phyloP scores from a whole-genome alignment of 2,888 invertebrate genomes.

The Metellina segmentata region DNA sequence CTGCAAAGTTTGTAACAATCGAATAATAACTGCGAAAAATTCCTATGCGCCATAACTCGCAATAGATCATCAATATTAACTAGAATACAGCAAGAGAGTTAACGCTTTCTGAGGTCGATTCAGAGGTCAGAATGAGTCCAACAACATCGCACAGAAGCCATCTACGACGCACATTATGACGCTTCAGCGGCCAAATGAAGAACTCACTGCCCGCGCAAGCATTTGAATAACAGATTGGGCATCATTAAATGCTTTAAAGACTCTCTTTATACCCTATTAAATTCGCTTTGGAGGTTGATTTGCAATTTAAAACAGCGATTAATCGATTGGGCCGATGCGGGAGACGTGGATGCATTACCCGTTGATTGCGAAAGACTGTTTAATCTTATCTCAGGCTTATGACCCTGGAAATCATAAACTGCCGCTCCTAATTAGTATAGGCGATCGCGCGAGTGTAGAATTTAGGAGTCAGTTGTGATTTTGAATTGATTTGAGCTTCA shows the following conservation, averaged over 20 bases:
- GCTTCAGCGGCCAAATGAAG: slow-evolving; percentile 27
- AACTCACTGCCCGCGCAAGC: slow-evolving; percentile 14
- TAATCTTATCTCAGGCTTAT: not conserved
- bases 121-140: too few species aligned
- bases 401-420: slow-evolving; percentile 21
- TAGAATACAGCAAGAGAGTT: too few species aligned
- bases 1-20: too few species aligned
- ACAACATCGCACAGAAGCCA: not conserved
- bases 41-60: too few species aligned
- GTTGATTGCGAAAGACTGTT: not conserved
- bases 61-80: too few species aligned
- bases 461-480: not conserved
- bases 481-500: not conserved
- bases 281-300: slow-evolving; percentile 20
- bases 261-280: slow-evolving; percentile 52
- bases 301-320: slow-evolving; percentile 61
- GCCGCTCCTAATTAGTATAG: slow-evolving; percentile 3
- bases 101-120: too few species aligned
- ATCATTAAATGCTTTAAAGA: slow-evolving; percentile 44
- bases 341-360: not conserved
- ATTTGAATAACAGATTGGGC: slow-evolving; percentile 45
- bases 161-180: not conserved
- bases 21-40: too few species aligned
- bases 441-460: not conserved
- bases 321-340: slow-evolving; percentile 26